These are phyloP conservation scores for Drosophila yooni DNA, from an alignment of 2,888 invertebrate genomes.

Conservation along the genomic window DNA sequence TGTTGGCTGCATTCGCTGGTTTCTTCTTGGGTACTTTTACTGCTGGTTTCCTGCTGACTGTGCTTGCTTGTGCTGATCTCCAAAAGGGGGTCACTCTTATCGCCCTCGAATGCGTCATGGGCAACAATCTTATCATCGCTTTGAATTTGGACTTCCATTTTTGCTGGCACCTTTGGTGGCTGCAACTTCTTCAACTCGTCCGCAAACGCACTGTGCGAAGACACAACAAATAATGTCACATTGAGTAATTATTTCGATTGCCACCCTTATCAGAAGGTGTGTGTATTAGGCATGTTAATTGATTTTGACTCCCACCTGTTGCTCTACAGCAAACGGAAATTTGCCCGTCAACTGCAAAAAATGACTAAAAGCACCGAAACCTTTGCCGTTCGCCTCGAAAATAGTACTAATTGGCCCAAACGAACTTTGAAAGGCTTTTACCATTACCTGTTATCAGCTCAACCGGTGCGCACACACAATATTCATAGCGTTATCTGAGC, in stretches of 20 bases:
- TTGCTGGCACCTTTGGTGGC: slow-evolving; percentile 68
- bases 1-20: slow-evolving; percentile 40
- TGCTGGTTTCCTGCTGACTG: slow-evolving; percentile 17
- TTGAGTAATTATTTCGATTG: slow-evolving; percentile 64
- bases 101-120: slow-evolving; percentile 47
- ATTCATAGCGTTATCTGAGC: slow-evolving; percentile 50
- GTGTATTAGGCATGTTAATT: slow-evolving; percentile 66
- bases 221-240: slow-evolving; percentile 21
- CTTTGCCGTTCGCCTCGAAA: slow-evolving; percentile 53
- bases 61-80: slow-evolving; percentile 35
- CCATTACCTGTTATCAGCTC: slow-evolving; percentile 61
- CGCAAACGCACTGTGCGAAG: slow-evolving; percentile 76
- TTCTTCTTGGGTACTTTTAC: slow-evolving; percentile 17
- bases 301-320: slow-evolving; percentile 45
- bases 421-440: slow-evolving; percentile 30
- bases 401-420: slow-evolving; percentile 62
- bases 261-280: slow-evolving; percentile 44
- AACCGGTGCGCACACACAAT: slow-evolving; percentile 29
- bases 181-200: slow-evolving; percentile 80
- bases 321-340: slow-evolving; percentile 50
- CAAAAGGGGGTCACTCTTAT: slow-evolving; percentile 37
- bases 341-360: slow-evolving; percentile 21
- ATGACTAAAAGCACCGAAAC: slow-evolving; percentile 34
- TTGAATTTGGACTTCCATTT: slow-evolving; percentile 51
- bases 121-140: slow-evolving; percentile 63